Conservation (phyloP, 2,797 vertebrate species). For the Emys orbicularis region DNA sequence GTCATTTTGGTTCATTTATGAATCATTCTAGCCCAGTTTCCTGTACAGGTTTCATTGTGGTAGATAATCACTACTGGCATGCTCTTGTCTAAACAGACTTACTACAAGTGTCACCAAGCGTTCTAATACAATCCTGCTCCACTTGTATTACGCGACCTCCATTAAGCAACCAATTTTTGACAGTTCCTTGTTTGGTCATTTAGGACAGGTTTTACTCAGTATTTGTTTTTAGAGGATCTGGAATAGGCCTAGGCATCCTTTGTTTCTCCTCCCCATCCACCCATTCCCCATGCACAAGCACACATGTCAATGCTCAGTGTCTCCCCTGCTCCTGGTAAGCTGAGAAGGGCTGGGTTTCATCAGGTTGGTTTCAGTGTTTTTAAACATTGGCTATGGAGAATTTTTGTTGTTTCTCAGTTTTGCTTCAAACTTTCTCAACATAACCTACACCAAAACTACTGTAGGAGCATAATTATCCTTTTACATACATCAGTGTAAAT, state of each 20-base stretch:
- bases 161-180: background rate
- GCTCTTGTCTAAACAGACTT: background rate
- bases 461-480: background rate
- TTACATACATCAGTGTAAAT: background rate
- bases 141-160: background rate
- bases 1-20: background rate
- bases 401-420: background rate
- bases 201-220: background rate
- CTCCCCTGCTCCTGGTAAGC: background rate
- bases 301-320: background rate
- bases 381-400: rapidly evolving
- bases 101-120: background rate
- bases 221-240: background rate
- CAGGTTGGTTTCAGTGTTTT: background rate
- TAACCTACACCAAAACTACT: background rate
- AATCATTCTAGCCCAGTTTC: background rate
- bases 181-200: background rate
- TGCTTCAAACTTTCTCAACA: background rate
- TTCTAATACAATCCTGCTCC: background rate
- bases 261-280: background rate
- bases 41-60: too few species aligned
- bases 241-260: background rate
- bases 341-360: background rate
- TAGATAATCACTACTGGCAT: too few species aligned
- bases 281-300: background rate